Conservation (phyloP, 2,797 vertebrate genomes). For the Anabacerthia variegaticeps region DNA sequence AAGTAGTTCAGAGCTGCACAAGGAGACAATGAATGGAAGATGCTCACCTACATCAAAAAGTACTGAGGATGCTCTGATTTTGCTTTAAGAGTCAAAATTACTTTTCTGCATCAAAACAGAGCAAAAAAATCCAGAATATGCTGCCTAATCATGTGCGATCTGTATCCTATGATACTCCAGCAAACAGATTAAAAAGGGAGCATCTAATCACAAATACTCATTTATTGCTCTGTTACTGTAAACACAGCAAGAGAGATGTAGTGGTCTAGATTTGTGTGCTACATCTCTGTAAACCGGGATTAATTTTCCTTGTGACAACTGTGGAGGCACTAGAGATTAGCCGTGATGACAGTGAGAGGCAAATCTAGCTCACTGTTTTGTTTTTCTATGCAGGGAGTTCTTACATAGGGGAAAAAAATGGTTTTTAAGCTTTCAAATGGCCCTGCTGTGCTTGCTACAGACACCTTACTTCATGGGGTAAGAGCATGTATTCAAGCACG, state of each 20-base stretch:
- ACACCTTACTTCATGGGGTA: background rate
- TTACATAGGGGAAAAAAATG: background rate
- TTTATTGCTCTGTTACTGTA: constrained; percentile 7
- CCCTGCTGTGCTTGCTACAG: background rate
- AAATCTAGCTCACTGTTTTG: background rate
- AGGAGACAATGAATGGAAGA: background rate
- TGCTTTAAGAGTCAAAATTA: background rate
- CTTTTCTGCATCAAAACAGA: background rate
- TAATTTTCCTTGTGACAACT: constrained; percentile 14
- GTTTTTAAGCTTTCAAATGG: background rate
- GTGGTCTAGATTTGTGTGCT: background rate
- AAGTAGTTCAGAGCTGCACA: background rate
- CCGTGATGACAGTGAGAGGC: background rate
- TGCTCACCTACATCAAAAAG: background rate
- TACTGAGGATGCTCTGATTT: background rate
- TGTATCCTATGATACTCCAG: constrained; percentile 3
- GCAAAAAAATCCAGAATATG: background rate
- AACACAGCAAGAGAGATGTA: background rate
- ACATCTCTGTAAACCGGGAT: constrained; percentile 15
- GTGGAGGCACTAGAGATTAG: background rate
- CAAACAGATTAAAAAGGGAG: constrained; percentile 43
- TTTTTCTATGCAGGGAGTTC: background rate
- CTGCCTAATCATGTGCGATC: background rate
- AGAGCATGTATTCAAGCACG: background rate
- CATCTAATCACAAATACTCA: background rate